Base-by-base conservation (phyloP, 1,140 invertebrate genomes). In the Triops cancriformis region DNA sequence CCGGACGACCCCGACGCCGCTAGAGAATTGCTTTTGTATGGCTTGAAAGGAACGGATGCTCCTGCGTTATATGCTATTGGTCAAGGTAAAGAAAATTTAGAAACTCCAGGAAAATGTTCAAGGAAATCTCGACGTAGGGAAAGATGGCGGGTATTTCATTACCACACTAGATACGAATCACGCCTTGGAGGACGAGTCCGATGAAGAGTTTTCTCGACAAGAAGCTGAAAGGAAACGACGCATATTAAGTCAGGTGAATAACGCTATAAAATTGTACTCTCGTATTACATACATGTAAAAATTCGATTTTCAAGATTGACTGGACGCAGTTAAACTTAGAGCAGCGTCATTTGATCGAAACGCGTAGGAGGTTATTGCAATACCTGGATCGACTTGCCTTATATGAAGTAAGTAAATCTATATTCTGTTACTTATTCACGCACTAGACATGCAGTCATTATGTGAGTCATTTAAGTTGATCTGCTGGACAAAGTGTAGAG, bases 1-100 rank as follows among this genome's bases (percentile, higher is more conserved):
- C 91, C 93, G 0, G 89, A 92, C 76, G 89, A 88, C 78, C 86
- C 93, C 51, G 87, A 89, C 80, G 90, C 92, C 72, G 90, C 91
- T 43, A 86, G 87, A 81, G 90, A 92, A 82, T 84, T 94, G 41
- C 84, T 94, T 12, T 85, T 91, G 80, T 94, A 92, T 85, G 93
- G 93, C 5, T 85, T 94, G 7, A 84, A 86, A 80, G 88, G 90
- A 28, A 91, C 92, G 74, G 89, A 90, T 81, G 84, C 91, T 18
- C 88, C 89, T 82, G 89, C 88, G 77, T 83, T 89, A 18, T 80
- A 89, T 72, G 87, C 87, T 82, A 86, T 87, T 80, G 84, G 84
- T 64, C 81, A 83, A 78, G 83, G 84, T 73, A 81, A 87, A 4
- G 74, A 74, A 31, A 43, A 41, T n/a, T 42, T 41, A 12, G 1